Conservation (phyloP, 2,113 vertebrate species). For the Pygoscelis antarcticus region DNA sequence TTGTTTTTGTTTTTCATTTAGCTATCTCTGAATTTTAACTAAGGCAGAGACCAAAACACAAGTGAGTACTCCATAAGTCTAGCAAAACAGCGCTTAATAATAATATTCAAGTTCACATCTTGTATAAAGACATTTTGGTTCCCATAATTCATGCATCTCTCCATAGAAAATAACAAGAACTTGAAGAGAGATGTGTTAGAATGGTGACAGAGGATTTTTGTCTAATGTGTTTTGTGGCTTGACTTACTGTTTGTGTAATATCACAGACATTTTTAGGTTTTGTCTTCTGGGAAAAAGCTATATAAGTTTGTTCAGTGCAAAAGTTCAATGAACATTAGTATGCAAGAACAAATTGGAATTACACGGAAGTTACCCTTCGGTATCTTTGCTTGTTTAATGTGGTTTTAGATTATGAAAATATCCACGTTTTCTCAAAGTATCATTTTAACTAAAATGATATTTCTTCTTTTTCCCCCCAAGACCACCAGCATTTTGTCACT, state of each 20-base stretch:
- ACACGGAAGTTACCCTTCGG: background rate
- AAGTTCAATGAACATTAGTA: background rate
- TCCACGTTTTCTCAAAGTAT: background rate
- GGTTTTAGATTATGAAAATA: background rate
- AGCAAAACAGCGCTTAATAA: constrained; percentile 12
- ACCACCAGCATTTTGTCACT: constrained; percentile 24
- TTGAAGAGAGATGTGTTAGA: background rate
- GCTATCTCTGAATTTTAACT: constrained; percentile 23
- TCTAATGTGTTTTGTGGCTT: background rate
- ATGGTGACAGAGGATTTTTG: background rate
- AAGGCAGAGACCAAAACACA: constrained; percentile 11
- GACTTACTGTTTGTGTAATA: background rate
- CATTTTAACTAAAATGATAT: background rate
- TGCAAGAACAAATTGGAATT: background rate
- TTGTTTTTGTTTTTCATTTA: constrained; percentile 7
- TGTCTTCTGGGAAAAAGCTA: background rate
- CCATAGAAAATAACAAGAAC: background rate
- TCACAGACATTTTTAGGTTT: background rate
- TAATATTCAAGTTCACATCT: background rate
- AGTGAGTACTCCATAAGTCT: background rate
- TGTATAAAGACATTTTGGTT: background rate
- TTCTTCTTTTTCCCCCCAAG: background rate
- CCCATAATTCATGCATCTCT: background rate
- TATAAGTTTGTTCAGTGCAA: background rate
- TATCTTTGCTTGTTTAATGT: background rate